Evolutionary conservation across 1,140 invertebrate species (phyloP).

Genomic region (Drosophila biarmipes): DNA sequence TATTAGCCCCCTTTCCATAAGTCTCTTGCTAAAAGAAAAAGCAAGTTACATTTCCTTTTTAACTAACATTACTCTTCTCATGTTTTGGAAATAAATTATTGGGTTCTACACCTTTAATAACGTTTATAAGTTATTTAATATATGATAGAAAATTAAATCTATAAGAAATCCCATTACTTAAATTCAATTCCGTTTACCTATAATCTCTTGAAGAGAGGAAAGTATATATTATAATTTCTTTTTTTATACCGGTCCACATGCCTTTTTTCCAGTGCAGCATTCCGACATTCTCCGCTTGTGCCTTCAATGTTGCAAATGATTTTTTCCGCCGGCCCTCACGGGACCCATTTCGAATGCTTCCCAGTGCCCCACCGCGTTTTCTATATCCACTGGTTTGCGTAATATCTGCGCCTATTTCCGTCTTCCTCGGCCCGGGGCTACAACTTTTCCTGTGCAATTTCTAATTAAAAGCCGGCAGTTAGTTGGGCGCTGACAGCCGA

Average conservation of each 20-base stretch:
- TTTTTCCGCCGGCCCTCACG: conserved; percentile 48
- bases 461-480: conserved; percentile 39
- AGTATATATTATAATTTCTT: too few relatives aligned
- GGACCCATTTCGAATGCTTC: conserved; percentile 56
- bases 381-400: conserved; percentile 23
- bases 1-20: too few relatives aligned
- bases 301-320: conserved; percentile 77
- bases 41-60: too few relatives aligned
- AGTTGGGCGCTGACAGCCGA: conserved; percentile 41
- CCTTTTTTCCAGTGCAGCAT: background rate
- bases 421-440: conserved; percentile 6
- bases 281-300: conserved; percentile 6
- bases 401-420: conserved; percentile 22
- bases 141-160: too few relatives aligned
- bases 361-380: background rate
- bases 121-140: too few relatives aligned
- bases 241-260: background rate
- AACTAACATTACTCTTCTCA: too few relatives aligned
- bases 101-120: too few relatives aligned
- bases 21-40: too few relatives aligned
- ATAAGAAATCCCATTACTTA: too few relatives aligned
- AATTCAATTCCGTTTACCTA: too few relatives aligned
- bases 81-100: too few relatives aligned
- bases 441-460: conserved; percentile 41
- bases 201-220: too few relatives aligned